phyloP scores from a whole-genome alignment of 2,888 invertebrate genomes.

The Heteromurus nitidus region DNA sequence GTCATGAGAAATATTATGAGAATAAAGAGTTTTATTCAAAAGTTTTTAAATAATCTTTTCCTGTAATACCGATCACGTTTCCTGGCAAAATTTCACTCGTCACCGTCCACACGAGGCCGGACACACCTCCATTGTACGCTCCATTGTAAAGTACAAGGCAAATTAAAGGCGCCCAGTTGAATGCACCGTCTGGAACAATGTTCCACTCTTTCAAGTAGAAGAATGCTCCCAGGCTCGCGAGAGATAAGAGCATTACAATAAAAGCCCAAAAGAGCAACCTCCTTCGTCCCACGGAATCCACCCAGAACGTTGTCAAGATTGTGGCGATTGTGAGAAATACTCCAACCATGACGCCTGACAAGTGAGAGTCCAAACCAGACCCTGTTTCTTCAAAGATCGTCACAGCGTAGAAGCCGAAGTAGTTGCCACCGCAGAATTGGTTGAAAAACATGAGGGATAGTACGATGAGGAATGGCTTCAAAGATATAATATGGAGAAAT shows the following conservation, averaged over 20 bases:
- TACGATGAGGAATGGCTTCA: conserved; percentile 81
- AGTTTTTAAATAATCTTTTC: background rate
- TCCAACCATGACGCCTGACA: conserved; percentile 79
- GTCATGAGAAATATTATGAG: too few species aligned
- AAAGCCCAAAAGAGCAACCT: conserved; percentile 84
- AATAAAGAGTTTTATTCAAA: conserved; percentile 1
- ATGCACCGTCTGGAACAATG: conserved; percentile 36
- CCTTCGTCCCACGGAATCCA: conserved; percentile 88
- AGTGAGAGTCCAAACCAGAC: conserved; percentile 77
- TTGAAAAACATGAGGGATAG: conserved; percentile 89
- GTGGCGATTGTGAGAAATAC: conserved; percentile 79
- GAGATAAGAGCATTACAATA: conserved; percentile 38
- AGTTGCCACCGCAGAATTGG: conserved; percentile 89
- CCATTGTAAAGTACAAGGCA: conserved; percentile 84
- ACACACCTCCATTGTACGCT: conserved; percentile 85
- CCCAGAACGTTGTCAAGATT: conserved; percentile 79
- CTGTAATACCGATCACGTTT: conserved; percentile 78
- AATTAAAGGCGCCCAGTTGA: conserved; percentile 82
- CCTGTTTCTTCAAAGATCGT: conserved; percentile 86
- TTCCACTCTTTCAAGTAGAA: conserved; percentile 39
- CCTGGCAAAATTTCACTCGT: conserved; percentile 89
- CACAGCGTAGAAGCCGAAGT: conserved; percentile 86
- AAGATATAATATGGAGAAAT: conserved; percentile 81
- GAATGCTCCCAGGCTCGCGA: conserved; percentile 36
- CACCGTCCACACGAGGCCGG: conserved; percentile 88